Evolutionary conservation across 2,888 invertebrate species (phyloP).

Genomic region (Zhuqinia jingwanae): DNA sequence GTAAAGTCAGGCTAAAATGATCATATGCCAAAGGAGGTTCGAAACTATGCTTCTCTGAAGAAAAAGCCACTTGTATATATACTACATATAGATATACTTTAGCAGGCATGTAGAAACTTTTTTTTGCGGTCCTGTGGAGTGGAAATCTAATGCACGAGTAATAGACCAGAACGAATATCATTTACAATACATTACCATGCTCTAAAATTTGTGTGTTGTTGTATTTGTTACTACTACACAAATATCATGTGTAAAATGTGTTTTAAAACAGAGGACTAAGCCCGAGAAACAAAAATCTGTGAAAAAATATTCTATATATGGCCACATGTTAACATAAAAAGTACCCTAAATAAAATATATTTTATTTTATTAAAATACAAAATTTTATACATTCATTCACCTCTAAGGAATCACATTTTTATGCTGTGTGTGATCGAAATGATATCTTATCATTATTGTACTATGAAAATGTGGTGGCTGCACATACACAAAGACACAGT

Average conservation of each 20-base stretch:
- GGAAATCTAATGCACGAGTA: slow-evolving; percentile 77
- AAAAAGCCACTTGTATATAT: not conserved
- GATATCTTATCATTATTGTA: slow-evolving; percentile 23
- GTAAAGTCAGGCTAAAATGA: not conserved
- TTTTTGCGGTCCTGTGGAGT: slow-evolving; percentile 55
- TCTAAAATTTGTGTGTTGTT: not conserved
- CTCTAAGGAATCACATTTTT: slow-evolving; percentile 16
- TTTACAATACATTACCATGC: slow-evolving; percentile 55
- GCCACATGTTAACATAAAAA: too few species aligned
- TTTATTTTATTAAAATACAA: too few species aligned
- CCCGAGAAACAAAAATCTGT: slow-evolving; percentile 28
- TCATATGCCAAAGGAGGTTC: not conserved
- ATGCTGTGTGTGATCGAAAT: not conserved
- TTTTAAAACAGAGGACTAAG: not conserved
- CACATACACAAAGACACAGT: too few species aligned
- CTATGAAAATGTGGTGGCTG: not conserved
- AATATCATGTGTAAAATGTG: slow-evolving; percentile 1
- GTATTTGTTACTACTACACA: too few species aligned
- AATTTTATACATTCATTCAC: slow-evolving; percentile 33
- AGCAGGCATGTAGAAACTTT: slow-evolving; percentile 18
- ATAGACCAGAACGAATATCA: slow-evolving; percentile 78
- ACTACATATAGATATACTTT: not conserved
- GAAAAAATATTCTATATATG: not conserved
- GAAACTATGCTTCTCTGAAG: slow-evolving; percentile 12
- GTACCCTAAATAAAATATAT: too few species aligned